These are phyloP conservation scores for Sitodiplosis mosellana DNA, from an alignment of 1,140 invertebrate genomes.

Conservation along the genomic window DNA sequence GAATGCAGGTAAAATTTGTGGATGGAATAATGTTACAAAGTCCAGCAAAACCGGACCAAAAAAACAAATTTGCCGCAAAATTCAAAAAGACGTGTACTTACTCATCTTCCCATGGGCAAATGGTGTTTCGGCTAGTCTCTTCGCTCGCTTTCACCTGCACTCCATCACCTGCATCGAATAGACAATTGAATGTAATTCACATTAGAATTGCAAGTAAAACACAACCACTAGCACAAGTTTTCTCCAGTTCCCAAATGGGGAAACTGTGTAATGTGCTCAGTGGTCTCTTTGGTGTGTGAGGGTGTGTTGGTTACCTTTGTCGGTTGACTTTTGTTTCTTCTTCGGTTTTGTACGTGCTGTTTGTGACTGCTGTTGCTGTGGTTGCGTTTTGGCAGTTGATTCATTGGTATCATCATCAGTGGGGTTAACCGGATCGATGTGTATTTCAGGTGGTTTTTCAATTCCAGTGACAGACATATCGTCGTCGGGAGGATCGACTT, in stretches of 20 bases:
- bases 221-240: no score
- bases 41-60: conserved; percentile 1
- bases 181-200: conserved; percentile 8
- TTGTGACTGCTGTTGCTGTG: conserved; percentile 6
- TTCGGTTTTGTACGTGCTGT: conserved; percentile 11
- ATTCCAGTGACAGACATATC: conserved; percentile 24
- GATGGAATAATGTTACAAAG: not conserved
- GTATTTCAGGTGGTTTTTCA: conserved; percentile 3
- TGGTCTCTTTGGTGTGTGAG: conserved; percentile 5
- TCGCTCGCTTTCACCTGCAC: conserved; percentile 6
- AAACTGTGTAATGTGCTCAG: no score
- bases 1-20: not conserved
- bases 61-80: not conserved
- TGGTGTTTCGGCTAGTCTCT: conserved; percentile 47
- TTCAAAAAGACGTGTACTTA: conserved; percentile 32
- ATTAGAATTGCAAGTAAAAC: no score
- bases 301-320: conserved; percentile 5
- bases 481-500: conserved; percentile 41
- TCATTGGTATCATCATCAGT: no score
- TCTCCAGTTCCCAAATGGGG: no score
- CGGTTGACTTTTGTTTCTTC: conserved; percentile 21
- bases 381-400: conserved; percentile 4
- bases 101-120: conserved; percentile 81
- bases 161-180: conserved; percentile 12
- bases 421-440: no score